A percentile compares a stretch with the other conserved stretches of the same genome.
Evolutionary conservation across 2,113 vertebrate species (phyloP).

Genomic region (Stictonetta naevosa): DNA sequence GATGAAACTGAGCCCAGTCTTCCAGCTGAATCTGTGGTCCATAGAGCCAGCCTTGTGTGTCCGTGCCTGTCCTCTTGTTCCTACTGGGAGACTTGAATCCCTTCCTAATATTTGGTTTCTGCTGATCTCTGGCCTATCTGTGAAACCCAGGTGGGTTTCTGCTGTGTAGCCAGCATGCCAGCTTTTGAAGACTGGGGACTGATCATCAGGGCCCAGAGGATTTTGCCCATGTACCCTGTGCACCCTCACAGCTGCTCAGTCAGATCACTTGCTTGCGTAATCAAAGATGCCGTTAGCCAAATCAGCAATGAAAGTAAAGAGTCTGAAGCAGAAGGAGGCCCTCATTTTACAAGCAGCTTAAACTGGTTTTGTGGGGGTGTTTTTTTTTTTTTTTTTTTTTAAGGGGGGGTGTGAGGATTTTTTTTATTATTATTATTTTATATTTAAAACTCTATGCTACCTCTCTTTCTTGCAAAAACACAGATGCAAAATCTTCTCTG

Average conservation of each 20-base stretch:
- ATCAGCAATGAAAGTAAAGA: background rate
- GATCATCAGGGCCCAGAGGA: background rate
- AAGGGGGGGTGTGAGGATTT: too few species aligned
- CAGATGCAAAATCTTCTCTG: background rate
- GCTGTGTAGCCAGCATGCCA: background rate
- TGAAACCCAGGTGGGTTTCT: background rate
- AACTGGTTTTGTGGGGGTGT: background rate
- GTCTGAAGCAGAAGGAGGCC: background rate
- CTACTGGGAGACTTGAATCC: background rate
- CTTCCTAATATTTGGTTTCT: background rate
- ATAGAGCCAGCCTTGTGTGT: background rate
- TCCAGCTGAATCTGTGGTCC: background rate
- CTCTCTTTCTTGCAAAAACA: background rate
- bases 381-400: too few species aligned
- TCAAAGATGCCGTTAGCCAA: background rate
- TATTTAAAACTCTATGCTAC: background rate
- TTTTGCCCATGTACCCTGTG: background rate
- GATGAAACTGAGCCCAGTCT: background rate
- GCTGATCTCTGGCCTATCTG: background rate
- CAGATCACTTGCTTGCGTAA: background rate
- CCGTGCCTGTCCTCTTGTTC: background rate
- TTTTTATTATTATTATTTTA: background rate
- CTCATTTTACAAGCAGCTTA: background rate
- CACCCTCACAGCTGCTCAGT: background rate
- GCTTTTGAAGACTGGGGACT: background rate